phyloP scores from a whole-genome alignment of 2,113 vertebrate genomes.

The Sisor rabdophorus region DNA sequence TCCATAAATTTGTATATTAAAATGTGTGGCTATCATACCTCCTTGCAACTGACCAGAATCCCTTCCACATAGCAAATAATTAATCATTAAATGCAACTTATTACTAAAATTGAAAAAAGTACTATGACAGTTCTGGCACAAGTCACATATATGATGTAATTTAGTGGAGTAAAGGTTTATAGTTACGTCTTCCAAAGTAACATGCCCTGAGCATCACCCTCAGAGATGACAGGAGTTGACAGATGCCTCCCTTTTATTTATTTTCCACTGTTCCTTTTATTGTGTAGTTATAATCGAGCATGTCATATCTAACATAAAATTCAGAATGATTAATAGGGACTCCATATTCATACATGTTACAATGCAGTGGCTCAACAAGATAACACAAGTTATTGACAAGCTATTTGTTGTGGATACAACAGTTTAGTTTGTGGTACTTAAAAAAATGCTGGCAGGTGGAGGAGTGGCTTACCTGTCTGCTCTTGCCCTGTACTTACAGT shows the following conservation, averaged over 20 bases:
- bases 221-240: neutral
- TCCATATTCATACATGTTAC: neutral
- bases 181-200: neutral
- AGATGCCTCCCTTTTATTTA: neutral
- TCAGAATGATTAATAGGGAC: neutral
- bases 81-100: neutral
- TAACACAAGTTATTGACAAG: neutral
- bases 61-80: neutral
- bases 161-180: neutral
- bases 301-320: conserved; percentile 5
- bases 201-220: neutral
- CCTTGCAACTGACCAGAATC: neutral
- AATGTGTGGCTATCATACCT: neutral
- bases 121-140: neutral
- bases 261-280: neutral
- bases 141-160: neutral
- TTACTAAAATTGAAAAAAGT: neutral
- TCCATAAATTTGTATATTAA: neutral
- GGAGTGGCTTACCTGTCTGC: neutral
- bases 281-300: neutral
- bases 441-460: neutral
- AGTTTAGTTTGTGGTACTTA: neutral
- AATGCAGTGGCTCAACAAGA: conserved; percentile 5
- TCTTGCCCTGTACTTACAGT: neutral
- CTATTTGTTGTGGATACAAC: neutral